Percentiles rank a stretch among this genome's conserved stretches.
These are phyloP conservation scores for Cynopterus sphinx DNA, from an alignment of 2,797 vertebrate genomes.

Conservation along the genomic window DNA sequence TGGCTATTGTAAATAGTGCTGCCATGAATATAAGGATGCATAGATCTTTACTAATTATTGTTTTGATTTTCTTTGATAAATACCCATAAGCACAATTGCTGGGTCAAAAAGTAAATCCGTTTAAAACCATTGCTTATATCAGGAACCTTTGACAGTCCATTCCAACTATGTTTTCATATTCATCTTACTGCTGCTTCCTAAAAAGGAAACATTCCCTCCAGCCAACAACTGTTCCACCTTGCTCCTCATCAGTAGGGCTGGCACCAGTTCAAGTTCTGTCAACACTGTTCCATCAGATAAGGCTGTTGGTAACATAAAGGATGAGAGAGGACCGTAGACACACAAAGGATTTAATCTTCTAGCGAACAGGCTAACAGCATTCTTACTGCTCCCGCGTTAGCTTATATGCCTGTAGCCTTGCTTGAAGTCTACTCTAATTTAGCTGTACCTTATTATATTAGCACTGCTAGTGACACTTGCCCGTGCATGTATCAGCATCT, in stretches of 20 bases:
- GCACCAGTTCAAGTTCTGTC: slow-evolving; percentile 70
- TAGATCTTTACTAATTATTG: too few species aligned
- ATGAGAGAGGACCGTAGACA: not conserved
- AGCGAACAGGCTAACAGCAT: slow-evolving; percentile 19
- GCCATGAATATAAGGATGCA: too few species aligned
- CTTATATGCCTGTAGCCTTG: not conserved
- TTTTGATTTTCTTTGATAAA: too few species aligned
- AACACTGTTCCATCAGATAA: slow-evolving; percentile 72
- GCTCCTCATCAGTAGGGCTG: slow-evolving; percentile 66
- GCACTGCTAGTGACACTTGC: not conserved
- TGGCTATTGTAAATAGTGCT: too few species aligned
- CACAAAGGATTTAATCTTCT: not conserved
- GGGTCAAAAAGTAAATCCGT: too few species aligned
- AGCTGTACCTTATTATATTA: not conserved
- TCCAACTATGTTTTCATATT: slow-evolving; percentile 58
- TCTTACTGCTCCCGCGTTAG: not conserved
- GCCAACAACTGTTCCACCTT: slow-evolving; percentile 67
- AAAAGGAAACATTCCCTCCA: slow-evolving; percentile 70
- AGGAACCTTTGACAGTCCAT: slow-evolving; percentile 53
- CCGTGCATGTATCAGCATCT: not conserved
- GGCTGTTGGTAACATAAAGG: slow-evolving; percentile 47
- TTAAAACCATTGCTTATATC: not conserved
- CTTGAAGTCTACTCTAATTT: not conserved
- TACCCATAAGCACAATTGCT: too few species aligned
- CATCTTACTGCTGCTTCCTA: slow-evolving; percentile 69